Evolutionary conservation across 2,888 invertebrate genomes (phyloP), one percentile per base, ranked within the genome.

Genomic region (Heliconius ismenius): DNA sequence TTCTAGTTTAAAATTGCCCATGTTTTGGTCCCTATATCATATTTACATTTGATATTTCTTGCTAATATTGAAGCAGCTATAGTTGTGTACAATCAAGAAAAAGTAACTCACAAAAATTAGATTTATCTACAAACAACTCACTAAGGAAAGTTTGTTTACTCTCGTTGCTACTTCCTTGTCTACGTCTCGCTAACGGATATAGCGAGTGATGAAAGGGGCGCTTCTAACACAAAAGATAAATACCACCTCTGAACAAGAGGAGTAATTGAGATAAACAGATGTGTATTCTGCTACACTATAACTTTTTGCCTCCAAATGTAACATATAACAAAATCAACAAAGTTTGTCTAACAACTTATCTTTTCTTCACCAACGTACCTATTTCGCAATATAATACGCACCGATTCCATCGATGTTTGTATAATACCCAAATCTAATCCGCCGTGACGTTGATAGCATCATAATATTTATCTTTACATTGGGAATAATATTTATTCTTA

Each of bases 251-350:
- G 86, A 90, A 92, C 91, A 92, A 90, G 90, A 88, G 86, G 84
- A 84, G 90, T 91, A 91, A 92, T 92, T 90, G 89, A 91, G 89
- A 92, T 92, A 91, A 91, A 91, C 90, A 90, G 86, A 90, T 90
- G 89, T 90, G 87, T 90, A 86, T 89, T 11, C 24, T 60, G 4
- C 85, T 86, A 85, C 87, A 88, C 85, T 86, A 89, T 89, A 91
- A 90, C 90, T 91, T 91, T 87, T 85, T 84, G 88, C 85, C 84
- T 86, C 83, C 82, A 83, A 85, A 84, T 89, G 89, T 89, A 88
- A 86, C 88, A 86, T 84, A 85, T 89, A 90, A 90, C 88, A 86
- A 89, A 89, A 90, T 91, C 87, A 90, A 84, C 85, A 77, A 89
- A 89, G 87, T 91, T 91, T 85, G 83, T 86, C 83, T 84, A 83